Base-by-base conservation (phyloP, 2,113 vertebrate genomes). In the Pterocles burchelli region DNA sequence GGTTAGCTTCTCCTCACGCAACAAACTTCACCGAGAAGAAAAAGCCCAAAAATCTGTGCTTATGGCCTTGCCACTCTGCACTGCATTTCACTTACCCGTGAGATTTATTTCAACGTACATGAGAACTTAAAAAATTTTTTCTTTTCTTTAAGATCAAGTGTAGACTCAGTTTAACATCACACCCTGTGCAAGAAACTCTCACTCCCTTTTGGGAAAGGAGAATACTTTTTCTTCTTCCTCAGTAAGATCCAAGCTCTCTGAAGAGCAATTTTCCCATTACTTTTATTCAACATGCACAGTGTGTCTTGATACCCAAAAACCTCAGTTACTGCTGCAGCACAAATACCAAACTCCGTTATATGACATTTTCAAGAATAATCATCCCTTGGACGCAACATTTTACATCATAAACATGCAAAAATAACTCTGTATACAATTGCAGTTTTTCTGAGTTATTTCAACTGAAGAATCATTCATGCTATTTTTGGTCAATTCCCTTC, bases 351-450 rank as follows among this genome's bases (percentile, higher is more conserved):
- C 63, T 33, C 78, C 65, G 21, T 21, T 25, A 24, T 1, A 38
- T 1, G 31, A 22, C 14, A n/a, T n/a, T 55, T 84, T 46, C 34
- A 57, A 55, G 52, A 49, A 63, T 24, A 85, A 79, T 80, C 41
- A 54, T n/a, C 67, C 63, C 59, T 26, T 18, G 41, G 33, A 25
- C 38, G 61, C 75, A 74, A 24, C 31, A 66, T 66, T 80, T 85
- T 51, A 89, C 63, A 80, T 58, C 89, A 93, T 3, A 91, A 73
- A 52, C 54, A n/a, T 5, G 45, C 89, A 91, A 78, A 93, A 96
- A 87, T 68, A 87, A 73, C 89, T 90, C 72, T 90, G 93, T 90
- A 63, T 29, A 61, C 67, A 79, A 80, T 0, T 25, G 79, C 78
- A 84, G 51, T 62, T 94, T 76, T 75, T 17, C 48, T 0, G 0